Conservation (phyloP, 2,888 invertebrate genomes). For the Caenorhabditis becei region DNA sequence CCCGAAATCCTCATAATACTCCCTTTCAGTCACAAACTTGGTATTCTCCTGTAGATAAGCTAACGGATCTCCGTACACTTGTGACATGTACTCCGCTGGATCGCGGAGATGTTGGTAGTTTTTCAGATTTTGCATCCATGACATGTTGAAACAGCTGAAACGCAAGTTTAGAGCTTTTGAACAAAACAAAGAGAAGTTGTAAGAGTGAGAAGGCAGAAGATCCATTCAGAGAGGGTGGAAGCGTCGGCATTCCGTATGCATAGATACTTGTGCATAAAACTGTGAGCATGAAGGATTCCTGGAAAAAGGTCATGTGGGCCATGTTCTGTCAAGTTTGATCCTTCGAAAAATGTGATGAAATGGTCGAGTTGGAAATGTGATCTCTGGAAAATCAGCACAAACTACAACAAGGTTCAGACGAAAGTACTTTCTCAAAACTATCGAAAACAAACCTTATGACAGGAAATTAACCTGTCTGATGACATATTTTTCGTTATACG, state of each 20-base stretch:
- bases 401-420: too few species aligned
- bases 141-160: conserved; percentile 57
- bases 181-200: too few species aligned
- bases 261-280: not conserved
- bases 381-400: too few species aligned
- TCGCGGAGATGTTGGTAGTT: conserved; percentile 74
- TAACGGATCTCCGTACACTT: conserved; percentile 77
- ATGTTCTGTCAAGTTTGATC: conserved; percentile 13
- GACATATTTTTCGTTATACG: too few species aligned
- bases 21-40: conserved; percentile 78
- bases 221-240: not conserved
- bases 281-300: not conserved
- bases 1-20: conserved; percentile 77
- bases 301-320: not conserved
- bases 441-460: too few species aligned
- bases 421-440: too few species aligned
- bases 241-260: not conserved
- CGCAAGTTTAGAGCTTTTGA: too few species aligned
- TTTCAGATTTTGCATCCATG: conserved; percentile 78
- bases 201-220: too few species aligned
- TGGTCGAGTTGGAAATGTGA: too few species aligned
- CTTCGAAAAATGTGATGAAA: too few species aligned
- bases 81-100: conserved; percentile 77
- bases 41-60: conserved; percentile 74
- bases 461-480: too few species aligned